Evolutionary conservation across 1,140 invertebrate species (phyloP), one percentile per base, ranked within the genome.

Genomic region (Cephus cinctus): DNA sequence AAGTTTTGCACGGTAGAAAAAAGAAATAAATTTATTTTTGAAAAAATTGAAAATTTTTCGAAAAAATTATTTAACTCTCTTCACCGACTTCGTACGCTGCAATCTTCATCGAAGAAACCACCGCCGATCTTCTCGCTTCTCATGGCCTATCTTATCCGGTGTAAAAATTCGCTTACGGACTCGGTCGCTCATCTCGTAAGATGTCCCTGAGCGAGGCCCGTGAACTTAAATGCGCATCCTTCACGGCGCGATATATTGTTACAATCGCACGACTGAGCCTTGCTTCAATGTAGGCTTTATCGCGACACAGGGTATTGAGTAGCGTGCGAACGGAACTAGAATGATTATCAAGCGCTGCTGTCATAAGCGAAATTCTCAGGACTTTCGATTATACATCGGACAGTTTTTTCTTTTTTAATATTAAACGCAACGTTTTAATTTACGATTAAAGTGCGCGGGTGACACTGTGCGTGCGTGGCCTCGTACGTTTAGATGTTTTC

Each of bases 121-220:
- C n/a, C n/a, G n/a, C 22, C 36, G 45, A 47, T 47, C 45, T 41
- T 52, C 38, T 31, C 39, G 45, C 43, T 16, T 34, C 30, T 40
- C 16, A 30, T 36, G 38, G 27, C 27, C 53, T 65, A 58, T 71
- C 67, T 73, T 66, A 69, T 69, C 63, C 62, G 44, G 59, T 56
- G 53, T 49, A 56, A 70, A 67, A 67, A 71, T 71, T 66, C 62
- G 69, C 71, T 70, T 70, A 69, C 65, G 56, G 51, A 44, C 51
- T 57, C 59, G 56, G 56, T 61, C 57, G 56, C 47, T 56, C 55
- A 57, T 59, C 54, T 59, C 55, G 56, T 53, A 51, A 53, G 52
- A 63, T 54, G 72, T 72, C 73, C 73, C 71, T 76, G 71, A 74
- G 53, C 59, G 59, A 62, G 73, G 70, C 71, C 74, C 74, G 75